Conservation (phyloP, 2,888 invertebrate genomes). For the Stenchaetothrips biformis region DNA sequence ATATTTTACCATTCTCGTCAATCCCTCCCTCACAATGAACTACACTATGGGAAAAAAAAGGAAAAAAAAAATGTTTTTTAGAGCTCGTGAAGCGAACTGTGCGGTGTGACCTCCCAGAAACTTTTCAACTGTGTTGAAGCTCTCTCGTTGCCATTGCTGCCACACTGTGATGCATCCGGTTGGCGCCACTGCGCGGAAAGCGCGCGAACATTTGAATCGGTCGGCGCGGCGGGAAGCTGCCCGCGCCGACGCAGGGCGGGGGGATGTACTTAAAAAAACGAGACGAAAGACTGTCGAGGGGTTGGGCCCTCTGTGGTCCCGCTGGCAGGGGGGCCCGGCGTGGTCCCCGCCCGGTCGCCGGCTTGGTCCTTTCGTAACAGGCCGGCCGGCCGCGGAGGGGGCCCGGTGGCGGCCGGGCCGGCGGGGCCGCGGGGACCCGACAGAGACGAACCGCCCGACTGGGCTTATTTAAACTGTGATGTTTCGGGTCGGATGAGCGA, state of each 20-base stretch:
- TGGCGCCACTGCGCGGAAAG: too few relatives aligned
- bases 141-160: not conserved
- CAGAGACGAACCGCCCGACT: not conserved
- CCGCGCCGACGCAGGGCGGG: not conserved
- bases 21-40: not conserved
- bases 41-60: not conserved
- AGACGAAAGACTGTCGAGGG: constrained; percentile 20
- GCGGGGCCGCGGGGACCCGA: not conserved
- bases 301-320: not conserved
- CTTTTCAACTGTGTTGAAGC: not conserved
- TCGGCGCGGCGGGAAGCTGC: not conserved
- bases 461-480: constrained; percentile 23
- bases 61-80: not conserved
- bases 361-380: constrained; percentile 8
- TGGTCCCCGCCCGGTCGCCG: not conserved
- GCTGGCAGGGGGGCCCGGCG: not conserved
- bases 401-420: too few relatives aligned
- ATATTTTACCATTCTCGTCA: constrained; percentile 37
- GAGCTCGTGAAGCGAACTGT: not conserved
- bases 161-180: not conserved
- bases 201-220: too few relatives aligned
- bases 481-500: not conserved
- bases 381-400: not conserved
- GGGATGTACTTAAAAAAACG: not conserved
- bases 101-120: not conserved